These are phyloP conservation scores for Aphelenchoides bicaudatus DNA, from an alignment of 2,888 invertebrate species.

Conservation along the genomic window DNA sequence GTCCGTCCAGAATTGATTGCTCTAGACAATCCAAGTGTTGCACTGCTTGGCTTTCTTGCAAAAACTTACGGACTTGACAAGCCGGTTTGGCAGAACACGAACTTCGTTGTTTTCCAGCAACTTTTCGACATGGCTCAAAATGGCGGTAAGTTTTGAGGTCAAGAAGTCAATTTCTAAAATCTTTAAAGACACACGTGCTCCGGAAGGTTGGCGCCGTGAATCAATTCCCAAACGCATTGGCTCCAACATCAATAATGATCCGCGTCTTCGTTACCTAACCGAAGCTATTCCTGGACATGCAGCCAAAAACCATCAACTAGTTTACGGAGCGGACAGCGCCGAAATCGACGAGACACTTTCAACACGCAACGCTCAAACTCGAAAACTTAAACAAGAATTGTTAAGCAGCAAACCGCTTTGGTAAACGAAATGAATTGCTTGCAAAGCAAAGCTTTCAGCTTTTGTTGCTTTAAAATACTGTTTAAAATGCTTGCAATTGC, in stretches of 20 bases:
- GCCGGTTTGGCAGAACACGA: constrained; percentile 78
- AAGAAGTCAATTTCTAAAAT: not conserved
- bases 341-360: constrained; percentile 51
- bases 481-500: not conserved
- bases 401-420: constrained; percentile 54
- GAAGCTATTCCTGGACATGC: constrained; percentile 39
- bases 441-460: too few relatives aligned
- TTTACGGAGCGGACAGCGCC: constrained; percentile 44
- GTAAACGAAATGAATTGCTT: constrained; percentile 31
- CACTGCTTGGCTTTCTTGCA: constrained; percentile 77
- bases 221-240: constrained; percentile 48
- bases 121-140: constrained; percentile 67
- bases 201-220: constrained; percentile 56
- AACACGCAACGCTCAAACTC: constrained; percentile 48
- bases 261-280: not conserved
- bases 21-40: constrained; percentile 85
- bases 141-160: constrained; percentile 20
- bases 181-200: constrained; percentile 36
- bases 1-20: constrained; percentile 65
- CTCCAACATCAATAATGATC: constrained; percentile 19
- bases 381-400: constrained; percentile 49
- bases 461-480: too few relatives aligned
- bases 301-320: constrained; percentile 45
- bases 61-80: constrained; percentile 74
- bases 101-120: constrained; percentile 79